Percentiles rank a stretch among this genome's conserved stretches.
These are phyloP conservation scores for Hypomesus transpacificus DNA, from an alignment of 2,113 vertebrate species.

Conservation along the genomic window DNA sequence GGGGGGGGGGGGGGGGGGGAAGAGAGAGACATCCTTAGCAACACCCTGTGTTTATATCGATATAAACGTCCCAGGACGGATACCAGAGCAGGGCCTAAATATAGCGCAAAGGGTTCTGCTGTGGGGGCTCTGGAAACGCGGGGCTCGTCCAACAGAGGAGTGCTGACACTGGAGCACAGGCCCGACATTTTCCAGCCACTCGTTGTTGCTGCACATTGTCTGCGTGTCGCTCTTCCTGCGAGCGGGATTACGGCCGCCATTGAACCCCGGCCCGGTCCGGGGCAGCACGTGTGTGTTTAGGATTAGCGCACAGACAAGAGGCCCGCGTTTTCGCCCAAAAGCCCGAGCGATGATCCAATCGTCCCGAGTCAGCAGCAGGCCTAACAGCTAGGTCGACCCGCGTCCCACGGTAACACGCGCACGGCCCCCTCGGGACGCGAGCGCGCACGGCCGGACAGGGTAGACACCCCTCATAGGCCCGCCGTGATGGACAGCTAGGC, in stretches of 20 bases:
- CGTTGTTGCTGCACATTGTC: conserved; percentile 42
- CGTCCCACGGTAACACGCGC: no score
- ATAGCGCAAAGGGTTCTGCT: conserved; percentile 28
- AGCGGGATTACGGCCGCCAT: conserved; percentile 67
- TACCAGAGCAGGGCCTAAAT: conserved; percentile 46
- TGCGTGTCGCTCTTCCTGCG: conserved; percentile 58
- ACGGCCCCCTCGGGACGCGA: no score
- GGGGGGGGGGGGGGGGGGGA: background rate
- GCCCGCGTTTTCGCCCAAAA: no score
- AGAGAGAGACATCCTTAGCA: no score
- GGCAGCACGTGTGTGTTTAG: conserved; percentile 52
- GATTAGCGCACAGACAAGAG: conserved; percentile 63
- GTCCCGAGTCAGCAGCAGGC: conserved; percentile 60
- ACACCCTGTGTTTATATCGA: background rate
- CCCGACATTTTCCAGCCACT: conserved; percentile 58
- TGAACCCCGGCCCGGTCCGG: conserved; percentile 48
- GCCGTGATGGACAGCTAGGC: no score
- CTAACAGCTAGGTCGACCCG: no score
- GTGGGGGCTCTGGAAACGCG: background rate
- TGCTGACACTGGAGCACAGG: conserved; percentile 61
- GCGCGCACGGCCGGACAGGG: no score
- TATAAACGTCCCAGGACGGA: conserved; percentile 6
- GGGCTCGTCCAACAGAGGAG: conserved; percentile 40
- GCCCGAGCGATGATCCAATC: no score
- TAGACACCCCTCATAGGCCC: no score